A percentile compares a stretch with the other conserved stretches of the same genome.
phyloP scores from a whole-genome alignment of 2,888 invertebrate species.

The Philonicus albiceps region DNA sequence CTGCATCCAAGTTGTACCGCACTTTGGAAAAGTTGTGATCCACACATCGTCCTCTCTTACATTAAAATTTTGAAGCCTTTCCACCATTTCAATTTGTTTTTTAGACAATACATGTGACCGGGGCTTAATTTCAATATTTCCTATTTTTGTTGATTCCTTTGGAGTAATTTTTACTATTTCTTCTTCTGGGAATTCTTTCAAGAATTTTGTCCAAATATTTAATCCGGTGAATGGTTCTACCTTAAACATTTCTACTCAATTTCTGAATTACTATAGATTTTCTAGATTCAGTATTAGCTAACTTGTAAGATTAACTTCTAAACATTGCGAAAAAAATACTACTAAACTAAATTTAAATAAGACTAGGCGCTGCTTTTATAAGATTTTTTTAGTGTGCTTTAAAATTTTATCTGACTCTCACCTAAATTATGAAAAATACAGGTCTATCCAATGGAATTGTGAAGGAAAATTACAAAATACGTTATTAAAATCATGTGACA shows the following conservation, averaged over 20 bases:
- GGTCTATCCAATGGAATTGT: too few relatives aligned
- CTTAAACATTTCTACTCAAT: neutral
- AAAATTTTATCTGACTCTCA: neutral
- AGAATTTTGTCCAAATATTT: neutral
- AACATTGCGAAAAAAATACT: too few relatives aligned
- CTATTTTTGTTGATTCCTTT: neutral
- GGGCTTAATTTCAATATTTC: neutral
- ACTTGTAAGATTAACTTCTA: too few relatives aligned
- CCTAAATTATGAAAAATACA: neutral
- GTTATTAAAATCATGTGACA: too few relatives aligned
- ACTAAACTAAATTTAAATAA: neutral
- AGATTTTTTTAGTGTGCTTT: neutral
- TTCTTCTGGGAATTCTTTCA: neutral
- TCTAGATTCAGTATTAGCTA: too few relatives aligned
- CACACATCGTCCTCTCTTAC: slow-evolving; percentile 60
- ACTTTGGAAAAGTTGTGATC: slow-evolving; percentile 59
- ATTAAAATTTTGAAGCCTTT: slow-evolving; percentile 55
- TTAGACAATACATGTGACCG: neutral
- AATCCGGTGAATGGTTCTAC: neutral
- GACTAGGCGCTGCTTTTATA: neutral
- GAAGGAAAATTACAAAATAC: too few relatives aligned
- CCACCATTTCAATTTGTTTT: neutral
- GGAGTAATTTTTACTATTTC: neutral
- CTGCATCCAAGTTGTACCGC: slow-evolving; percentile 62
- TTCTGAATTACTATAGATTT: neutral